phyloP scores from a whole-genome alignment of 2,797 vertebrate genomes.

The Xiphorhynchus erythropygius region DNA sequence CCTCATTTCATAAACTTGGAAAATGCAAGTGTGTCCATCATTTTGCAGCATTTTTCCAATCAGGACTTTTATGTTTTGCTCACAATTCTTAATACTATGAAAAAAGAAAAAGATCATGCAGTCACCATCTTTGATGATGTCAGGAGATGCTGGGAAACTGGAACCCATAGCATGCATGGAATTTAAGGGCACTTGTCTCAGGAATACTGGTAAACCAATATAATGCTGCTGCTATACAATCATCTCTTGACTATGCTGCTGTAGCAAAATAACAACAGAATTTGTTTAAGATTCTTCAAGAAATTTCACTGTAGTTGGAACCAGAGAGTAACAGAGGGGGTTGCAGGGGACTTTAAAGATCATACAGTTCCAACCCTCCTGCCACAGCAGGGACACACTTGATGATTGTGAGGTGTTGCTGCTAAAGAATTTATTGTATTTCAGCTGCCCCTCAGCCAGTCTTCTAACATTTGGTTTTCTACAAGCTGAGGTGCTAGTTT shows the following conservation, averaged over 20 bases:
- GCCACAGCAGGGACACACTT: no score
- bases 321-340: background rate
- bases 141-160: background rate
- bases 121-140: no score
- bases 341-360: background rate
- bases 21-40: background rate
- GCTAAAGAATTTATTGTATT: background rate
- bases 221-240: background rate
- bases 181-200: background rate
- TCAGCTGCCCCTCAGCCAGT: background rate
- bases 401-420: background rate
- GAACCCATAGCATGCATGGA: background rate
- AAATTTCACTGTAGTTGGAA: background rate
- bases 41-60: background rate
- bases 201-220: background rate
- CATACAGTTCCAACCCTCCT: accelerated
- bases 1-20: background rate
- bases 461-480: background rate
- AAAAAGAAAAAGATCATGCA: background rate
- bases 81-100: background rate
- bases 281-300: background rate
- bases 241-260: background rate
- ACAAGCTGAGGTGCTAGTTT: background rate
- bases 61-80: background rate
- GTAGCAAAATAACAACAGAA: background rate